Percentiles rank a stretch among this genome's conserved stretches.
phyloP scores from a whole-genome alignment of 2,797 vertebrate species.

The Triplophysa bombifrons region DNA sequence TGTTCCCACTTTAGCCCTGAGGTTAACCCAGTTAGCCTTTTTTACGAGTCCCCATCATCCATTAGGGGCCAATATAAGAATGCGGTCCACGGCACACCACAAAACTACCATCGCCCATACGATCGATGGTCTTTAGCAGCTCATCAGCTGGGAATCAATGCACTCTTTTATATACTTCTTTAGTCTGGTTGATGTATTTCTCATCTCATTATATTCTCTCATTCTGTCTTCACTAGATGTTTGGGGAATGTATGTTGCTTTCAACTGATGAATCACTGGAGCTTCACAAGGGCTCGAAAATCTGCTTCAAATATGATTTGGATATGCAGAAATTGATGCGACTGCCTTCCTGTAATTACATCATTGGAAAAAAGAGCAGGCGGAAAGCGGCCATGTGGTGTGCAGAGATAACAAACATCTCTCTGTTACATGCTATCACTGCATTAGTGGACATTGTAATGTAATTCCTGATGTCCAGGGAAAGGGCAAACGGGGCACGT shows the following conservation, averaged over 20 bases:
- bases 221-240: slow-evolving; percentile 15
- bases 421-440: slow-evolving; percentile 28
- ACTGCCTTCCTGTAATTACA: slow-evolving; percentile 32
- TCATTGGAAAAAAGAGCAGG: slow-evolving; percentile 38
- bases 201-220: neutral
- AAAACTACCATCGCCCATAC: slow-evolving; percentile 1
- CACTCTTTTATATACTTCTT: slow-evolving; percentile 8
- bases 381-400: slow-evolving; percentile 37
- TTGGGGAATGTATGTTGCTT: neutral
- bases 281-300: neutral
- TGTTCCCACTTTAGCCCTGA: slow-evolving; percentile 39
- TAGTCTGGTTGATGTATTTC: neutral
- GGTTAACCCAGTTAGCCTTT: slow-evolving; percentile 25
- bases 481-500: neutral
- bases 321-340: slow-evolving; percentile 33
- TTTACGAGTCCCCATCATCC: slow-evolving; percentile 36
- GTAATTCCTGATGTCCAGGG: slow-evolving; percentile 28
- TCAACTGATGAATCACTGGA: neutral
- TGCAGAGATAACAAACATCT: slow-evolving; percentile 40
- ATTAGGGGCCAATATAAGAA: slow-evolving; percentile 4
- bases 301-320: slow-evolving; percentile 5
- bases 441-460: slow-evolving; percentile 22
- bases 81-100: neutral
- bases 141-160: slow-evolving; percentile 20
- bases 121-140: slow-evolving; percentile 46